phyloP scores from a whole-genome alignment of 2,797 vertebrate species.

The Columba guinea region DNA sequence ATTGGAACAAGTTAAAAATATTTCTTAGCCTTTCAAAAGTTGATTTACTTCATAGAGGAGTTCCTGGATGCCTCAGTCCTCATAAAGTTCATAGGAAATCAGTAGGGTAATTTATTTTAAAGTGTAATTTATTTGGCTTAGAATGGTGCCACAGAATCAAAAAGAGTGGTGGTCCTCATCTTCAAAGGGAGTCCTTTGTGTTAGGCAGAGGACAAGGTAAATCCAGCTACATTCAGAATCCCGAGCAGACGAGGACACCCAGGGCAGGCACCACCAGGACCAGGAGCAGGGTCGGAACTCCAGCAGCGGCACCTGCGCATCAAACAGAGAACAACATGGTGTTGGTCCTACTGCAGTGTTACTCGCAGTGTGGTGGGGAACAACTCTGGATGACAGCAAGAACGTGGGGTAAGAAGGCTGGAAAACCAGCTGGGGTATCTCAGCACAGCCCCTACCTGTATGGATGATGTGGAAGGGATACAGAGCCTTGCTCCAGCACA shows the following conservation, averaged over 20 bases:
- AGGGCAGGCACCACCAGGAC: slow-evolving; percentile 81
- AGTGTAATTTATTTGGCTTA: slow-evolving; percentile 79
- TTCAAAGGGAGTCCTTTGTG: slow-evolving; percentile 81
- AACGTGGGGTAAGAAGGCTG: not conserved
- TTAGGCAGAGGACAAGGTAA: slow-evolving; percentile 75
- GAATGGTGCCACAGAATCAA: slow-evolving; percentile 78
- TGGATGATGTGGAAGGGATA: not conserved
- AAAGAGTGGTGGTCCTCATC: slow-evolving; percentile 80
- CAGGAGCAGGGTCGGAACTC: slow-evolving; percentile 73
- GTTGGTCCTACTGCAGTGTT: not conserved
- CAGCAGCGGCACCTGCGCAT: slow-evolving; percentile 78
- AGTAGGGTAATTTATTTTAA: slow-evolving; percentile 74
- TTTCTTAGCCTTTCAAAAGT: slow-evolving; percentile 84
- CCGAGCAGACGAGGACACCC: slow-evolving; percentile 81
- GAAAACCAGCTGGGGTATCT: not conserved
- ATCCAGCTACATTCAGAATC: slow-evolving; percentile 92
- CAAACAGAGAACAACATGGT: not conserved
- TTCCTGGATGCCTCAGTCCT: slow-evolving; percentile 87
- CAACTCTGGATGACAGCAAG: not conserved
- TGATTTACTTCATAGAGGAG: slow-evolving; percentile 84
- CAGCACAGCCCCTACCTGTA: not conserved
- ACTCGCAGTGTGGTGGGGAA: accelerated
- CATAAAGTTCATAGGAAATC: slow-evolving; percentile 73
- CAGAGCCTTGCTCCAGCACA: not conserved
- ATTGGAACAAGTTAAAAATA: slow-evolving; percentile 96